Evolutionary conservation across 35 echinoderm and acorn worm genomes (phyloP).

Genomic region (Eucidaris tribuloides): DNA sequence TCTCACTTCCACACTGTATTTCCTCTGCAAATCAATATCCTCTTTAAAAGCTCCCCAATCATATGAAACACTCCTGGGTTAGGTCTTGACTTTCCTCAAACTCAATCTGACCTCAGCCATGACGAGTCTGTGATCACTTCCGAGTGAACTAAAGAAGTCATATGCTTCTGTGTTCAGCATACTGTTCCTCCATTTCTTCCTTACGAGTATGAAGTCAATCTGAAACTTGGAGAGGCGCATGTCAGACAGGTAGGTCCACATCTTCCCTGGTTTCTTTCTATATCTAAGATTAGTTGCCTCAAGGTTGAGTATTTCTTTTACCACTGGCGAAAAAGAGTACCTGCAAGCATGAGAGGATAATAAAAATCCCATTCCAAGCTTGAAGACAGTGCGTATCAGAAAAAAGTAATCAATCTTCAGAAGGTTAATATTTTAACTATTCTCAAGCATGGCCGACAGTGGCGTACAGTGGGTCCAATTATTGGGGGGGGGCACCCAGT

Average conservation of each 20-base stretch:
- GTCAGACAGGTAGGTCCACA: constrained; percentile 1
- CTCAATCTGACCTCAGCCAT: neutral
- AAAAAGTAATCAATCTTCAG: too few species aligned
- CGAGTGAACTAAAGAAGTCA: neutral
- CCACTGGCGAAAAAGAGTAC: too few species aligned
- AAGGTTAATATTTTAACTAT: too few species aligned
- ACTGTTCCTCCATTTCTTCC: constrained; percentile 33
- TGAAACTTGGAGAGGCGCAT: constrained; percentile 2
- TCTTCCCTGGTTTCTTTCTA: constrained; percentile 11
- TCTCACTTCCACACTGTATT: neutral
- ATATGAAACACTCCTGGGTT: neutral
- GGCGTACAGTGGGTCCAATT: too few species aligned
- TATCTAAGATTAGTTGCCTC: neutral
- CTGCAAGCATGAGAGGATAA: too few species aligned
- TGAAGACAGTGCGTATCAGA: too few species aligned
- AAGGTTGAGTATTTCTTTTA: too few species aligned
- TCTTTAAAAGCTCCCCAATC: neutral
- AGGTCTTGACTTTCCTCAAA: neutral
- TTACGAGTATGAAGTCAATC: constrained; percentile 28
- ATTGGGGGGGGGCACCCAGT: too few species aligned
- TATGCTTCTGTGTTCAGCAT: constrained; percentile 8
- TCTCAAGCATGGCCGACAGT: too few species aligned
- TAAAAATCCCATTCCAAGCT: too few species aligned
- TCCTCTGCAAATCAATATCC: neutral
- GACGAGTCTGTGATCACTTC: constrained; percentile 30